These are phyloP conservation scores for Heliconius hortense DNA, from an alignment of 2,888 invertebrate genomes.

Conservation along the genomic window DNA sequence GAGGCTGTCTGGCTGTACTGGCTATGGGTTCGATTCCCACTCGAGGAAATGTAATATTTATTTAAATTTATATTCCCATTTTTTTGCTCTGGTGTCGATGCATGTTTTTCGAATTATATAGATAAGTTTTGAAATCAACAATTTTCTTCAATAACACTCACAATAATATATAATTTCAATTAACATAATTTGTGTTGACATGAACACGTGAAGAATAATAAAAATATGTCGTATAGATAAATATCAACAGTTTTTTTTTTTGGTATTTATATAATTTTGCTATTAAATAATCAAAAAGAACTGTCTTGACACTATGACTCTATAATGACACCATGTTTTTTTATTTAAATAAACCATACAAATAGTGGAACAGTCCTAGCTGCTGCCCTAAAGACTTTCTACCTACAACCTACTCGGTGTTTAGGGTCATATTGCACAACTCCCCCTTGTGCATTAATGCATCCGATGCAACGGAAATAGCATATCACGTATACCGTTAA, in stretches of 20 bases:
- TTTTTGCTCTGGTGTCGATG: too few relatives aligned
- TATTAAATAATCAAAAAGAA: background rate
- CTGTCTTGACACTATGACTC: background rate
- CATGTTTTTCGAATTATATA: background rate
- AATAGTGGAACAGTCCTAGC: background rate
- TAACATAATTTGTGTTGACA: constrained; percentile 2
- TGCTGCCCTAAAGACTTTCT: background rate
- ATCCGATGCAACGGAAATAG: constrained; percentile 49
- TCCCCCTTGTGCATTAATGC: constrained; percentile 21
- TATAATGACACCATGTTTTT: too few relatives aligned
- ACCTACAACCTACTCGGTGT: background rate
- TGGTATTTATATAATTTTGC: background rate
- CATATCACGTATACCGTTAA: constrained; percentile 57
- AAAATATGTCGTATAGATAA: background rate
- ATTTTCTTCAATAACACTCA: background rate
- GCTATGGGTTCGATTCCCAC: too few relatives aligned
- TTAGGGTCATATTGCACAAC: constrained; percentile 34
- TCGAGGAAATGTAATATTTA: too few relatives aligned
- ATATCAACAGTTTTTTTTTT: background rate
- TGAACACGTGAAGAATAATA: background rate
- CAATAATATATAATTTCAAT: background rate
- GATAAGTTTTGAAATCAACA: background rate
- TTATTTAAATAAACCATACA: background rate
- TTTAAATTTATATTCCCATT: too few relatives aligned
- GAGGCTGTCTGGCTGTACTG: too few relatives aligned